Evolutionary conservation across 2,797 vertebrate genomes (phyloP).

Genomic region (Acanthis flammea): DNA sequence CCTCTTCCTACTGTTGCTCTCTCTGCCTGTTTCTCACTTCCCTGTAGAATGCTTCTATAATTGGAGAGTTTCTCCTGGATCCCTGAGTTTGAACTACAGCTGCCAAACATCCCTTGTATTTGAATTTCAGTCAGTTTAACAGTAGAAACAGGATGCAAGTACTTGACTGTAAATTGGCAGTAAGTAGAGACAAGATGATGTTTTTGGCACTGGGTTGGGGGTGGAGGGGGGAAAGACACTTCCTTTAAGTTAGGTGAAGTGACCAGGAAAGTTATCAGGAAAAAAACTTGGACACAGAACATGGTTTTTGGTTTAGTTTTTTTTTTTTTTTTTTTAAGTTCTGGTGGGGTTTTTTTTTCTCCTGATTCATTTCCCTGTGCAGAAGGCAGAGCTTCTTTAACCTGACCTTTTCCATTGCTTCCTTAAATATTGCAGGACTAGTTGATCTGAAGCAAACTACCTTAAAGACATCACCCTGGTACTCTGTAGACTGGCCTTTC

Average conservation of each 20-base stretch:
- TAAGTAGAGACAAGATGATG: background rate
- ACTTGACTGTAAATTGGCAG: slow-evolving; percentile 27
- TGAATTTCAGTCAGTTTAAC: slow-evolving; percentile 19
- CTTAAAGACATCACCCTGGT: background rate
- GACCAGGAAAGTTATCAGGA: background rate
- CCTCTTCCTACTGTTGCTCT: background rate
- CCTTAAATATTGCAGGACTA: background rate
- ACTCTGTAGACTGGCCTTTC: background rate
- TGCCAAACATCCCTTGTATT: background rate
- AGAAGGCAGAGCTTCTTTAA: background rate
- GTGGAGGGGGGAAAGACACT: background rate
- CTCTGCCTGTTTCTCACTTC: background rate
- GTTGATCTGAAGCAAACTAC: background rate
- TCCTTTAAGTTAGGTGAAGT: background rate
- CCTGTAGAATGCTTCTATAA: background rate
- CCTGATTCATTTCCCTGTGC: background rate
- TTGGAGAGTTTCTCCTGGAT: background rate
- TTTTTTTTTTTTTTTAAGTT: background rate
- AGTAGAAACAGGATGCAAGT: slow-evolving; percentile 36
- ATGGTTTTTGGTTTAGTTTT: background rate
- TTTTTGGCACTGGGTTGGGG: background rate
- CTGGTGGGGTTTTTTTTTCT: accelerated
- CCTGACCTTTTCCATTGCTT: background rate
- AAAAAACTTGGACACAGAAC: background rate
- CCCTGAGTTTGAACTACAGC: background rate